A percentile compares a stretch with the other conserved stretches of the same genome.
Evolutionary conservation across 2,797 vertebrate genomes (phyloP).

Genomic region (Mormyrus hasselquistii): DNA sequence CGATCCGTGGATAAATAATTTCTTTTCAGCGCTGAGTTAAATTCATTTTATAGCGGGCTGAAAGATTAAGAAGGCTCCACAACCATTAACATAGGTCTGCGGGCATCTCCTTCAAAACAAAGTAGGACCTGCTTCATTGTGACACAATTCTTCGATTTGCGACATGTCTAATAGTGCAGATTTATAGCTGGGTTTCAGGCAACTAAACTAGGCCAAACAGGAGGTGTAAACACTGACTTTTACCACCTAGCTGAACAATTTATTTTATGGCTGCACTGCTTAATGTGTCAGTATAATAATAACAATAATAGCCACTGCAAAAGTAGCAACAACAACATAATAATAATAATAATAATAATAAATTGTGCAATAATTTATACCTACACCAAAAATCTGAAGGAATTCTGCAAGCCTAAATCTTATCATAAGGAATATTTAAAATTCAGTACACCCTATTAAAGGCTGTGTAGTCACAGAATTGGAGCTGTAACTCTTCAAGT

Average conservation of each 20-base stretch:
- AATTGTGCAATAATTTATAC: neutral
- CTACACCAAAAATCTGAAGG: neutral
- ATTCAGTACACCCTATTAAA: neutral
- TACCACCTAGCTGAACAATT: neutral
- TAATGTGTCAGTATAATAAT: neutral
- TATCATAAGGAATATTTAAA: neutral
- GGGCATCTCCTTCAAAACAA: neutral
- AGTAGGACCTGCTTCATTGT: neutral
- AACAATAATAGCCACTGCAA: neutral
- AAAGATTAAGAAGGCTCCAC: neutral
- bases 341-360: neutral
- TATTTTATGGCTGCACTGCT: neutral
- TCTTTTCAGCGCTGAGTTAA: neutral
- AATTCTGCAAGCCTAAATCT: neutral
- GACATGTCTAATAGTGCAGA: neutral
- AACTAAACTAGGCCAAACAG: neutral
- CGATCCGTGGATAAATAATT: neutral
- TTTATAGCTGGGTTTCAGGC: neutral
- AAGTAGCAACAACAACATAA: neutral
- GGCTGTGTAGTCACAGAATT: neutral
- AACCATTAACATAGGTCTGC: neutral
- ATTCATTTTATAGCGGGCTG: neutral
- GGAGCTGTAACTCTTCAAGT: neutral
- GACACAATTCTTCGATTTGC: neutral
- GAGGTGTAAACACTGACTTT: neutral